Percentiles rank a stretch among this genome's conserved stretches.
Conservation (phyloP, 2,888 invertebrate species). For the Atethmia centrago region DNA sequence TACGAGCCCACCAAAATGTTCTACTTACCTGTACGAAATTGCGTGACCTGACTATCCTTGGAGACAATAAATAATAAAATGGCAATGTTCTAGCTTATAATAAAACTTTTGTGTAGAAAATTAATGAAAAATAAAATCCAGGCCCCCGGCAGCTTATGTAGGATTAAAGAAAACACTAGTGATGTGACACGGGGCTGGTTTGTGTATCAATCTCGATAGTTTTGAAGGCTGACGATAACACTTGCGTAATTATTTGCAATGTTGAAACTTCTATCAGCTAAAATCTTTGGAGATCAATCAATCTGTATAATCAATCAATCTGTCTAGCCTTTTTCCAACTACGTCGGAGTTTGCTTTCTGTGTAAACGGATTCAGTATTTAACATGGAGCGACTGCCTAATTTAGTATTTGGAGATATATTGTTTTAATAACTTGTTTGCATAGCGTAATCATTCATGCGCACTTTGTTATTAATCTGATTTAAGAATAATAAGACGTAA, state of each 20-base stretch:
- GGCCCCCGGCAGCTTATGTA: conserved; percentile 73
- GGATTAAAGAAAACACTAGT: conserved; percentile 80
- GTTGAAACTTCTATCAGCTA: background rate
- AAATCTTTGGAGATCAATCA: background rate
- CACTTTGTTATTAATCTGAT: background rate
- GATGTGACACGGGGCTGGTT: conserved; percentile 47
- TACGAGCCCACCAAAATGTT: no score
- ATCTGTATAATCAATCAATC: background rate
- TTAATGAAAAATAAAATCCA: conserved; percentile 75
- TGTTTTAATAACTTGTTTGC: background rate
- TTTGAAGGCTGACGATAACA: conserved; percentile 28
- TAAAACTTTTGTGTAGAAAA: conserved; percentile 61
- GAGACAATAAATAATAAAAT: conserved; percentile 38
- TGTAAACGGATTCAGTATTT: background rate
- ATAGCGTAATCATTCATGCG: background rate
- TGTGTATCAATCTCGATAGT: conserved; percentile 67
- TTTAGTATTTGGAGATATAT: background rate
- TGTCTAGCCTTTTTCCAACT: background rate
- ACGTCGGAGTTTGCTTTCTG: background rate
- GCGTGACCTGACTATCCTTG: conserved; percentile 47
- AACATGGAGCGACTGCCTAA: background rate
- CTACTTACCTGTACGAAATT: conserved; percentile 26
- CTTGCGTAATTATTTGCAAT: background rate
- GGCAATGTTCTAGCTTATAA: conserved; percentile 32
- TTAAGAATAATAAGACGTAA: background rate